Evolutionary conservation across 2,888 invertebrate genomes (phyloP).

Genomic region (Drosophila rubida): DNA sequence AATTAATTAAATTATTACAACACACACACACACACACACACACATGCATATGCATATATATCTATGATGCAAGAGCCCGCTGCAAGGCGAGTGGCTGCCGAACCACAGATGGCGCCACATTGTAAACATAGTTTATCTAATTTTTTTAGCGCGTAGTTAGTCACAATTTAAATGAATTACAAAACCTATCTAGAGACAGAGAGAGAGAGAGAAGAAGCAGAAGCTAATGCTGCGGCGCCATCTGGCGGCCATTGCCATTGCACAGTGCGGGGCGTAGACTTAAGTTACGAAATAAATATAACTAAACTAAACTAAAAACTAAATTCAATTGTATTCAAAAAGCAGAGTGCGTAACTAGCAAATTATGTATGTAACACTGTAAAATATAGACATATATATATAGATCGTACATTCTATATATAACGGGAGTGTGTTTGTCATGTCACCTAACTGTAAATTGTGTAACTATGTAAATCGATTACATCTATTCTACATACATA

Average conservation of each 20-base stretch:
- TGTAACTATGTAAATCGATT: slow-evolving; percentile 56
- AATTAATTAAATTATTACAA: slow-evolving; percentile 33
- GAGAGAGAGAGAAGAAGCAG: slow-evolving; percentile 10
- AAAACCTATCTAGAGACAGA: slow-evolving; percentile 1
- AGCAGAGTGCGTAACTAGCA: slow-evolving; percentile 43
- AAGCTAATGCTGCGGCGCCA: slow-evolving; percentile 48
- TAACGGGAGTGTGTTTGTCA: slow-evolving; percentile 55
- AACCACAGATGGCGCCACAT: slow-evolving; percentile 52
- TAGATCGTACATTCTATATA: slow-evolving; percentile 20
- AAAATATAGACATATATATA: slow-evolving; percentile 35
- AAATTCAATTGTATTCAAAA: slow-evolving; percentile 58
- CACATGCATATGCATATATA: slow-evolving; percentile 32
- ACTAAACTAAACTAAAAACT: slow-evolving; percentile 25
- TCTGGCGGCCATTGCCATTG: slow-evolving; percentile 30
- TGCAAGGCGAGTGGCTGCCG: slow-evolving; percentile 10
- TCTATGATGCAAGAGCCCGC: slow-evolving; percentile 14
- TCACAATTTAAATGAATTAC: slow-evolving; percentile 79
- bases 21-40: slow-evolving; percentile 16
- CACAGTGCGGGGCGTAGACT: slow-evolving; percentile 23
- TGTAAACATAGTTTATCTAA: slow-evolving; percentile 45
- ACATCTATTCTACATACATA: slow-evolving; percentile 21
- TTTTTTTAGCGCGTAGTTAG: slow-evolving; percentile 76
- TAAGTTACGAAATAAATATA: slow-evolving; percentile 20
- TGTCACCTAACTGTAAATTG: slow-evolving; percentile 57
- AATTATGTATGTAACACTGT: slow-evolving; percentile 45